These are phyloP conservation scores for Bos javanicus DNA, from an alignment of 2,113 vertebrate genomes.

Conservation along the genomic window DNA sequence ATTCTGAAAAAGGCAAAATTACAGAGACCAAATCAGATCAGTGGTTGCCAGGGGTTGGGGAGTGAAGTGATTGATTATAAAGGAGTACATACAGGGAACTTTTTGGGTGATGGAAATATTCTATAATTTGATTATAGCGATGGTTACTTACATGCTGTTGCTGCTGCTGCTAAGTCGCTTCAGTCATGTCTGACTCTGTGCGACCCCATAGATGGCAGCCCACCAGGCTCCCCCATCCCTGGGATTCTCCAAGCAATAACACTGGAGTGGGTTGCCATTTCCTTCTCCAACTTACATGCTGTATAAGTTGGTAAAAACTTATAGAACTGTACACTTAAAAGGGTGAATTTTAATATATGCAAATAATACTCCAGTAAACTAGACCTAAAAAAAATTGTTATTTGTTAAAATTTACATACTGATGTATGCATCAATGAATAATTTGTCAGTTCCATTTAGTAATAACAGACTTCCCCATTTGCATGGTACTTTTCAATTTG, in stretches of 20 bases:
- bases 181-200: too few species aligned
- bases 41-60: background rate
- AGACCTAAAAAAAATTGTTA: constrained; percentile 9
- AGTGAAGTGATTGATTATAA: background rate
- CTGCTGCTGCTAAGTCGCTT: too few species aligned
- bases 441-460: constrained; percentile 30
- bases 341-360: constrained; percentile 29
- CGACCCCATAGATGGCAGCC: too few species aligned
- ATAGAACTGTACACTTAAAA: background rate
- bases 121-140: background rate
- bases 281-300: background rate
- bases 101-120: background rate
- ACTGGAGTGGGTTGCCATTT: too few species aligned
- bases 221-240: too few species aligned
- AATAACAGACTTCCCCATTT: constrained; percentile 3
- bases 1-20: background rate
- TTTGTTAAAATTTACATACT: constrained; percentile 43
- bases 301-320: background rate
- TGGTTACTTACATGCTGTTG: background rate
- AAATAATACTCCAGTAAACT: constrained; percentile 20
- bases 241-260: too few species aligned
- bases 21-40: background rate
- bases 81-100: background rate
- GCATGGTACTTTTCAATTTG: constrained; percentile 17
- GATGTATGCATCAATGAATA: background rate